phyloP scores from a whole-genome alignment of 1,140 invertebrate genomes.

The Protaetia brevitarsis region DNA sequence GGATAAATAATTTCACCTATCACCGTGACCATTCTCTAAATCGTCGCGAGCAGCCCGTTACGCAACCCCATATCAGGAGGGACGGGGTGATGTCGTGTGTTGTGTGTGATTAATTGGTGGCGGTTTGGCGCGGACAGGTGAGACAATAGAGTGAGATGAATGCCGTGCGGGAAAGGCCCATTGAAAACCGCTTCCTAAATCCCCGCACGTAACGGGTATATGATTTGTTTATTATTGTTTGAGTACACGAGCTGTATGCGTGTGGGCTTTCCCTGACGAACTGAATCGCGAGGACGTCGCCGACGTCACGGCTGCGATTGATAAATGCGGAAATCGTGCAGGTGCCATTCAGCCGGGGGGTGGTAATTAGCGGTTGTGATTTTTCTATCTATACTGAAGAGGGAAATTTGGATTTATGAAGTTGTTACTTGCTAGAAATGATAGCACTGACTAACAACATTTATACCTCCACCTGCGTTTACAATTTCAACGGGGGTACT shows the following conservation, averaged over 20 bases:
- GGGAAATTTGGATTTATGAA: no score
- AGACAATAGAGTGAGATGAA: conserved; percentile 40
- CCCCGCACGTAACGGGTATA: background rate
- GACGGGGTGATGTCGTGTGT: no score
- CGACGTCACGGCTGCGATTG: background rate
- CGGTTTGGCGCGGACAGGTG: conserved; percentile 40
- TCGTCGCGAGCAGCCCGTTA: background rate
- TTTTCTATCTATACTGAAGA: background rate
- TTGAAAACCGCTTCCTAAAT: conserved; percentile 14
- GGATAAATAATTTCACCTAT: conserved; percentile 43
- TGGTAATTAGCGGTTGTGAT: background rate
- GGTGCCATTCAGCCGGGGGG: background rate
- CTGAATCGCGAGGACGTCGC: background rate
- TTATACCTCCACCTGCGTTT: no score
- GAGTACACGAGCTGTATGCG: no score
- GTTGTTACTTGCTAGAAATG: no score
- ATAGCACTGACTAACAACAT: no score
- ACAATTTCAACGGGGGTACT: no score
- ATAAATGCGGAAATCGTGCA: background rate
- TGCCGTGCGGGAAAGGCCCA: background rate
- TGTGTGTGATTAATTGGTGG: conserved; percentile 40
- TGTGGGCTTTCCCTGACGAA: no score
- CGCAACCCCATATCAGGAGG: background rate
- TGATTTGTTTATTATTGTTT: conserved; percentile 15
- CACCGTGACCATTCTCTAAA: conserved; percentile 26